Evolutionary conservation across 2,888 invertebrate genomes (phyloP), one percentile per base, ranked within the genome.

Genomic region (Epistrophe grossulariae): DNA sequence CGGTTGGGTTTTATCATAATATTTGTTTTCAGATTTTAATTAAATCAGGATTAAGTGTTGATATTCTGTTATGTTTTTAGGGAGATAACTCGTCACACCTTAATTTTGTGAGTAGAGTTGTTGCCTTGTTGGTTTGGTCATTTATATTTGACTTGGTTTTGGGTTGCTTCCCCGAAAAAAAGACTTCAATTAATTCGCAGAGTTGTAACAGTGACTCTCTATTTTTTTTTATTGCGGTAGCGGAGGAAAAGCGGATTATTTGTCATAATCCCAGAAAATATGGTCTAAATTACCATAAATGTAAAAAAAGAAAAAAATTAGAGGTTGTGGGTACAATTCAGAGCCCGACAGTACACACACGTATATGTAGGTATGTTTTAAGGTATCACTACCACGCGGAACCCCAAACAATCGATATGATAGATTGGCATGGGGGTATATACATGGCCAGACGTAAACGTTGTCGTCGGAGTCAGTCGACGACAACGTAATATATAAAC

Each of bases 31-130:
- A 57, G 64, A 87, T 71, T 87, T 87, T 87, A 87, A 87, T 87
- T 87, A 87, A 87, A 87, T 74, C 85, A 82, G 85, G 78, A 82
- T 87, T 82, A 82, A 82, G 82, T 85, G 85, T 79, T 82, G 82
- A 82, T 78, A 82, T 82, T 78, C 55, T 35, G 77, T 77, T 85
- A 64, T 73, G 73, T 79, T 78, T 62, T 79, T 50, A 43, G 66
- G 77, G 72, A 77, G 77, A 64, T 68, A 43, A 68, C 73, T 81
- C 50, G 74, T 74, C 79, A 78, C 72, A 74, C 43, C 68, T 72
- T 79, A 52, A 72, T 72, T 82, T 74, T 40, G 59, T 70, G n/a
- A 28, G 55, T 24, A 24, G 4, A 31, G 4, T 31, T 9, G 9
- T 9, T 17, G 24, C 24, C 24, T 24, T 24, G 11, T 17, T 43